Evolutionary conservation across 2,113 vertebrate species (phyloP).

Genomic region (Thamnophis sirtalis): DNA sequence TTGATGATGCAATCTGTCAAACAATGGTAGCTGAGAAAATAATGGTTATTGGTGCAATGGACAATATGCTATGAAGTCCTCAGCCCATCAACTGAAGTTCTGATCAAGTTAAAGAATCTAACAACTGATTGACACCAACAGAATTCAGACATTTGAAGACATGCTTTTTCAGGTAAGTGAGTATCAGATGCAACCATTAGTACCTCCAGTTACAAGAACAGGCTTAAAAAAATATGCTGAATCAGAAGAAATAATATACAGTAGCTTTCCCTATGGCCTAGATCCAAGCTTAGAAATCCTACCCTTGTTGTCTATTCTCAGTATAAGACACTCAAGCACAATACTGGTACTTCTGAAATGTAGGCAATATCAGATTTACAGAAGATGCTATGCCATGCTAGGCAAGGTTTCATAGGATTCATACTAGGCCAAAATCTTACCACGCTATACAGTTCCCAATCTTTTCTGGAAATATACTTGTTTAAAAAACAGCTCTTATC

Average conservation of each 20-base stretch:
- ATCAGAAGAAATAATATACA: background rate
- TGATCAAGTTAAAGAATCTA: background rate
- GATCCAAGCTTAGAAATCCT: background rate
- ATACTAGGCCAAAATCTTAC: background rate
- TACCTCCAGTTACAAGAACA: background rate
- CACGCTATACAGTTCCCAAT: background rate
- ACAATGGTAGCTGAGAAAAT: background rate
- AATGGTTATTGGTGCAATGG: background rate
- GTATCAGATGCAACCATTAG: background rate
- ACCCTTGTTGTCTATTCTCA: background rate
- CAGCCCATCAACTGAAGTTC: background rate
- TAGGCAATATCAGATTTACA: background rate
- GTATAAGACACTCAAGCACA: background rate
- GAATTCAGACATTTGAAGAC: background rate
- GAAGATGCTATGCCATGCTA: background rate
- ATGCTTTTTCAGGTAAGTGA: background rate
- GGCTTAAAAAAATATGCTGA: background rate
- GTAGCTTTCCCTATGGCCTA: background rate
- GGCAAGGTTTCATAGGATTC: background rate
- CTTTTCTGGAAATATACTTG: background rate
- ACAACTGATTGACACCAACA: background rate
- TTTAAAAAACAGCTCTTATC: background rate
- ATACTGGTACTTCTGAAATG: background rate
- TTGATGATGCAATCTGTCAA: background rate
- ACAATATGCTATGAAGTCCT: background rate